phyloP scores from a whole-genome alignment of 1,140 invertebrate genomes.

The Brachionus calyciflorus region DNA sequence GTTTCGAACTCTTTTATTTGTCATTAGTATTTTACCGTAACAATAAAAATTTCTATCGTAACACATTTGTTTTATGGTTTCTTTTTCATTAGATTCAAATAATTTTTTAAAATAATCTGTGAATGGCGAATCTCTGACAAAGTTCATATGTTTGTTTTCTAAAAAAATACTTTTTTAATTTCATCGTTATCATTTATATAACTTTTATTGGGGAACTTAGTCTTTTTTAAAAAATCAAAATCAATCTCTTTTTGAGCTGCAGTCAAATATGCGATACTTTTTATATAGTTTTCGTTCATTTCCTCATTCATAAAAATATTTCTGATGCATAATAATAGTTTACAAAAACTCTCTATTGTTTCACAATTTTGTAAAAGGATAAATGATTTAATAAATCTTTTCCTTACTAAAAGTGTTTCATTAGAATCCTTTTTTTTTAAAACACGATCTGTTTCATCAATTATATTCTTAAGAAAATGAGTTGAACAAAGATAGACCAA shows the following conservation, averaged over 20 bases:
- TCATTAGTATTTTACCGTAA: too few relatives aligned
- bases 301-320: background rate
- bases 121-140: background rate
- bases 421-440: too few relatives aligned
- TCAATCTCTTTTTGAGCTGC: background rate
- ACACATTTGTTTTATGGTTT: too few relatives aligned
- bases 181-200: background rate
- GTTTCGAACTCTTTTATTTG: too few relatives aligned
- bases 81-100: too few relatives aligned
- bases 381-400: too few relatives aligned
- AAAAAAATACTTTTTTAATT: background rate
- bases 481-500: slow-evolving; percentile 10
- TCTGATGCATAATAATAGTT: background rate
- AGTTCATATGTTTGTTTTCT: background rate
- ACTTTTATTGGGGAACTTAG: too few relatives aligned
- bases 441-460: background rate
- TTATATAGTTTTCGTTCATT: background rate
- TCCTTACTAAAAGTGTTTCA: too few relatives aligned
- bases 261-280: background rate
- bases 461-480: slow-evolving; percentile 16
- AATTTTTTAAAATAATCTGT: background rate
- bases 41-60: too few relatives aligned
- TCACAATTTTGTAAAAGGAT: too few relatives aligned
- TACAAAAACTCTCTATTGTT: too few relatives aligned
- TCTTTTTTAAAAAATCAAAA: too few relatives aligned